Conservation (phyloP, 2,113 vertebrate genomes). For the Coryphaenoides rupestris region DNA sequence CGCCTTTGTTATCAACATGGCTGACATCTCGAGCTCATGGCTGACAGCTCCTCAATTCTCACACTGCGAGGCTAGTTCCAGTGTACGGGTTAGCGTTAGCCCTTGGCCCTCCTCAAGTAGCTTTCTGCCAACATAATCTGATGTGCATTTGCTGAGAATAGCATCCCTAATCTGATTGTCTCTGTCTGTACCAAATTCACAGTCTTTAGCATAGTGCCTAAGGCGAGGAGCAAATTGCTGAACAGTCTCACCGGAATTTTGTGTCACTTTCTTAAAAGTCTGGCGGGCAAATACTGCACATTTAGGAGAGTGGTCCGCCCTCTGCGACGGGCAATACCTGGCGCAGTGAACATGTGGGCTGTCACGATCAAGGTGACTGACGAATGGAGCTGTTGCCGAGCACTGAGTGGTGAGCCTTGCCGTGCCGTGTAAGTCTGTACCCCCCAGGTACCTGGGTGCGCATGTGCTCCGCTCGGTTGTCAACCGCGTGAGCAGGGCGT, state of each 20-base stretch:
- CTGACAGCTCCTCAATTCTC: no score
- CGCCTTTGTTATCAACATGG: slow-evolving; percentile 9
- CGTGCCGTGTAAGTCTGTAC: no score
- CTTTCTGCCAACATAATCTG: slow-evolving; percentile 19
- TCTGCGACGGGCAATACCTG: no score
- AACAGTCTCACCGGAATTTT: slow-evolving; percentile 18
- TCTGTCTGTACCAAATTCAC: not conserved
- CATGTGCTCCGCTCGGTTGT: no score
- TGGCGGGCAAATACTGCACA: slow-evolving; percentile 12
- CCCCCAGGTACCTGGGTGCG: no score
- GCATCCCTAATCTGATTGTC: slow-evolving; percentile 29
- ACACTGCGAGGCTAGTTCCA: slow-evolving; percentile 4
- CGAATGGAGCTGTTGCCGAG: no score
- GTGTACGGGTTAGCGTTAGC: not conserved
- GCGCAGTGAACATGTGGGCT: no score
- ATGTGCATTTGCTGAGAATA: slow-evolving; percentile 14
- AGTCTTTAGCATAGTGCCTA: slow-evolving; percentile 5
- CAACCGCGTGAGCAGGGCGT: no score
- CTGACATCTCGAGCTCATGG: slow-evolving; percentile 10
- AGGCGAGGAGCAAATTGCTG: slow-evolving; percentile 11
- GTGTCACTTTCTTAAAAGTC: slow-evolving; percentile 5
- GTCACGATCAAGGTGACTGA: no score
- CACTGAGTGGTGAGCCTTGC: no score
- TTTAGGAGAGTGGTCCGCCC: not conserved
- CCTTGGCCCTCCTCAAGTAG: slow-evolving; percentile 1